phyloP scores from a whole-genome alignment of 2,797 vertebrate species.

The Hafferia zeledoni region DNA sequence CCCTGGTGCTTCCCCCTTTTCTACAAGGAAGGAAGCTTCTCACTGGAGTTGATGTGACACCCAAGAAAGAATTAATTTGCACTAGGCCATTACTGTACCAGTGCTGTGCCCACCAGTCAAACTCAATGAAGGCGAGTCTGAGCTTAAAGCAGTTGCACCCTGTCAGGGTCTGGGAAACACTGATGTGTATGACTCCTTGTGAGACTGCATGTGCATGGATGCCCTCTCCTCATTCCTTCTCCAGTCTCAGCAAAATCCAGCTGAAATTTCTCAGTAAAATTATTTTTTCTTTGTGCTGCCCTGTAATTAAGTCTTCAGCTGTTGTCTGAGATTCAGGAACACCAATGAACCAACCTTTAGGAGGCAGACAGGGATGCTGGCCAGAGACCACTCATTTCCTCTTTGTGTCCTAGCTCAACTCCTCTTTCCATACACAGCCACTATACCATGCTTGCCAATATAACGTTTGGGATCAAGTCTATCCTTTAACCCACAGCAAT shows the following conservation, averaged over 20 bases:
- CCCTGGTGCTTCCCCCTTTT: background rate
- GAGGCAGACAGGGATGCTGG: background rate
- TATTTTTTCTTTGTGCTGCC: background rate
- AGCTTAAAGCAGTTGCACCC: background rate
- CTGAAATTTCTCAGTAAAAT: background rate
- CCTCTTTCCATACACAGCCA: background rate
- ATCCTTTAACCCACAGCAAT: background rate
- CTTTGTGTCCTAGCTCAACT: background rate
- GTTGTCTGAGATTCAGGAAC: background rate
- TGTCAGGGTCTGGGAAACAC: background rate
- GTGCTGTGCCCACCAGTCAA: background rate
- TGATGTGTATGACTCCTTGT: background rate
- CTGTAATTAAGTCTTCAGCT: background rate
- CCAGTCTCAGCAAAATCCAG: background rate
- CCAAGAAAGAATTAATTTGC: background rate
- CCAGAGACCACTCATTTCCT: background rate
- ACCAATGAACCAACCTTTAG: background rate
- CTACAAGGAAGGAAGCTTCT: background rate
- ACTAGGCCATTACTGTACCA: background rate
- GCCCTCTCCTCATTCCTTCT: background rate
- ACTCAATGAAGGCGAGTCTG: background rate
- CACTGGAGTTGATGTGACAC: background rate
- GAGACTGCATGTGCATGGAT: background rate
- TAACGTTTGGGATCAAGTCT: background rate
- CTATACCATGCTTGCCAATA: background rate